phyloP scores from a whole-genome alignment of 2,888 invertebrate genomes.

The Spilarctia lutea region DNA sequence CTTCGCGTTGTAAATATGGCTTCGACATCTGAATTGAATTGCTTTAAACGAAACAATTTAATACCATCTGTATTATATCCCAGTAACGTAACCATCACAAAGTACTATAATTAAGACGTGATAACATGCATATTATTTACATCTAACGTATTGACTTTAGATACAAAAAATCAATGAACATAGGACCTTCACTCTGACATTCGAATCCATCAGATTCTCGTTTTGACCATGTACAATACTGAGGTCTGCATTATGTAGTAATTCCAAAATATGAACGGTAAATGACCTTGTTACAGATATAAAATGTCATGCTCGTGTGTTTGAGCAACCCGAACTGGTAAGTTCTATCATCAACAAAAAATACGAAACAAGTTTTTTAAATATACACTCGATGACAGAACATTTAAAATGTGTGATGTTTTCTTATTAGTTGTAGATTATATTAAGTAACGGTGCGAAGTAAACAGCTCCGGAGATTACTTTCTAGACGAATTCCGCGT shows the following conservation, averaged over 20 bases:
- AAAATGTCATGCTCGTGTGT: conserved; percentile 81
- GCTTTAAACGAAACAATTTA: conserved; percentile 20
- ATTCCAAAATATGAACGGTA: conserved; percentile 76
- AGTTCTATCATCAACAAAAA: conserved; percentile 61
- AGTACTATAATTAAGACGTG: neutral
- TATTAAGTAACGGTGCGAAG: conserved; percentile 19
- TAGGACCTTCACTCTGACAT: conserved; percentile 72
- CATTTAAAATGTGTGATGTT: conserved; percentile 15
- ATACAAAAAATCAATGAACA: conserved; percentile 54
- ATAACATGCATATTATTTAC: neutral
- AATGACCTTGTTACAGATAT: conserved; percentile 83
- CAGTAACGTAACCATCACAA: neutral
- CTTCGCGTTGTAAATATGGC: conserved; percentile 36
- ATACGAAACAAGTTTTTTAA: conserved; percentile 36
- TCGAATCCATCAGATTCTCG: conserved; percentile 69
- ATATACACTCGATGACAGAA: conserved; percentile 27
- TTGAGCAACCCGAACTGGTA: conserved; percentile 72
- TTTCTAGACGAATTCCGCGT: conserved; percentile 67
- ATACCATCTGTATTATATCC: conserved; percentile 14
- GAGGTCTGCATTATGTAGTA: conserved; percentile 62
- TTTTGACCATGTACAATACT: conserved; percentile 63
- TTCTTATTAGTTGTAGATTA: neutral
- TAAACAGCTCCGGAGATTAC: conserved; percentile 58
- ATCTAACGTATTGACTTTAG: neutral
- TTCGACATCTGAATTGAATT: conserved; percentile 27